Evolutionary conservation across 2,888 invertebrate genomes (phyloP).

Genomic region (Sipha maydis): DNA sequence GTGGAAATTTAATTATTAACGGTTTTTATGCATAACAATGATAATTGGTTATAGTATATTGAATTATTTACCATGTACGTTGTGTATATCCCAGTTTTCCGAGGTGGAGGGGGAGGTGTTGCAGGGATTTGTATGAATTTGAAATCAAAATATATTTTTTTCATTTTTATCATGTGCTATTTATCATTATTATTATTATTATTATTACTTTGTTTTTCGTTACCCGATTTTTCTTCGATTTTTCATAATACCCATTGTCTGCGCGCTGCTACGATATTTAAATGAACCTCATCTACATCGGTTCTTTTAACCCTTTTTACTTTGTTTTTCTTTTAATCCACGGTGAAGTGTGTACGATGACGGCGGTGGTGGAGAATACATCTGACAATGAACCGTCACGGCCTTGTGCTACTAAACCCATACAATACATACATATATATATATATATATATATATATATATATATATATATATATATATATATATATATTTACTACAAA

Average conservation of each 20-base stretch:
- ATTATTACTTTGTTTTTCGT: background rate
- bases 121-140: background rate
- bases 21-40: background rate
- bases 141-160: background rate
- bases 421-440: background rate
- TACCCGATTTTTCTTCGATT: background rate
- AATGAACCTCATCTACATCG: background rate
- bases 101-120: too few relatives aligned
- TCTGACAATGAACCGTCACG: slow-evolving; percentile 41
- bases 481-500: background rate
- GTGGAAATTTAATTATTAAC: slow-evolving; percentile 31
- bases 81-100: background rate
- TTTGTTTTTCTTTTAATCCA: slow-evolving; percentile 17
- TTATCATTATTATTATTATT: background rate
- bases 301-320: background rate
- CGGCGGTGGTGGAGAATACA: background rate
- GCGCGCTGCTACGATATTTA: background rate
- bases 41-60: slow-evolving; percentile 14
- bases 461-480: background rate
- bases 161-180: background rate
- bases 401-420: slow-evolving; percentile 25
- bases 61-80: background rate
- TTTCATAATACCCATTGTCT: background rate
- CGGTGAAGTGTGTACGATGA: background rate
- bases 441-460: background rate